phyloP scores from a whole-genome alignment of 2,113 vertebrate genomes.

The Leptobrachium ailaonicum region DNA sequence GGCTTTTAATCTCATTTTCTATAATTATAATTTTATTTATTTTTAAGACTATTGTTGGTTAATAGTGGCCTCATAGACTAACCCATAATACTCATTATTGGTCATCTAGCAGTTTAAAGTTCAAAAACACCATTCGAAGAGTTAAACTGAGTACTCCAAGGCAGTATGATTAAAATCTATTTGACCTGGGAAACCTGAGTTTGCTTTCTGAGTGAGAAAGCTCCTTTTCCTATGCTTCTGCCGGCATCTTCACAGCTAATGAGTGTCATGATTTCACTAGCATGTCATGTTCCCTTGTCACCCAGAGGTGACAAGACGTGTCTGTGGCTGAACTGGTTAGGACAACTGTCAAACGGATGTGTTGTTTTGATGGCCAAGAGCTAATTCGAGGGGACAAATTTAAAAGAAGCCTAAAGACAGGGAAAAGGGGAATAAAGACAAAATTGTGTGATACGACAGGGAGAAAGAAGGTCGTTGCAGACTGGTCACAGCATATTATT shows the following conservation, averaged over 20 bases:
- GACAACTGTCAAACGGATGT: constrained; percentile 46
- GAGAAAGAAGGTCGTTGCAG: constrained; percentile 43
- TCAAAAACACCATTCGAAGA: no score
- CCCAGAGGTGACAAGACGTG: constrained; percentile 45
- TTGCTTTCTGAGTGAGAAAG: constrained; percentile 7
- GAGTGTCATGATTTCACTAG: constrained; percentile 45
- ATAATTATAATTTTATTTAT: no score
- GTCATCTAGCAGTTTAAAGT: no score
- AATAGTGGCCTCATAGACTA: no score
- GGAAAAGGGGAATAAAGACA: background rate
- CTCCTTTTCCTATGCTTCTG: constrained; percentile 11
- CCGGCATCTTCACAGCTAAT: constrained; percentile 43
- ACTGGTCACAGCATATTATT: constrained; percentile 29
- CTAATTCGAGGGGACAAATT: constrained; percentile 41
- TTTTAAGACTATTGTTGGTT: no score
- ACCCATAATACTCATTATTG: no score
- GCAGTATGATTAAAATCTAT: background rate
- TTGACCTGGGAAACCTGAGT: background rate
- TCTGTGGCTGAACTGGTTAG: constrained; percentile 44
- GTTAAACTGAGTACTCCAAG: background rate
- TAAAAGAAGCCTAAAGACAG: constrained; percentile 14
- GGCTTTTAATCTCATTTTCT: no score
- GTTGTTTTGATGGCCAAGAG: constrained; percentile 27
- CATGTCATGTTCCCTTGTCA: constrained; percentile 48
- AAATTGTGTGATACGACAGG: background rate